These are phyloP conservation scores for Chymomyza amoena DNA, from an alignment of 2,888 invertebrate genomes.

Conservation along the genomic window DNA sequence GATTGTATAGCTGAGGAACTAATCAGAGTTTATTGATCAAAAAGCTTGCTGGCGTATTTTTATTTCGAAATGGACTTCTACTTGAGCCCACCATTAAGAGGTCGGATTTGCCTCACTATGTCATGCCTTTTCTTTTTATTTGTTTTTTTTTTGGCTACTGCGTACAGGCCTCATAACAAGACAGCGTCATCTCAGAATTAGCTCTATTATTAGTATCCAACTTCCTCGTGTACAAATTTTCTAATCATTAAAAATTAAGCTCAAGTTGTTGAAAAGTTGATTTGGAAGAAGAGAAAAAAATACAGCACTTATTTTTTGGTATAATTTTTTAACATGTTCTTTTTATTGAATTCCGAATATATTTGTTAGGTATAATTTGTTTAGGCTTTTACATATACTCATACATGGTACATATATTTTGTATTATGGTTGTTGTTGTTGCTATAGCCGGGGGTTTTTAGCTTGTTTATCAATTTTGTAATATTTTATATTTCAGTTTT, in stretches of 20 bases:
- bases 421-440: not conserved
- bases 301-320: conserved; percentile 30
- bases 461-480: not conserved
- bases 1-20: too few relatives aligned
- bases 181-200: conserved; percentile 22
- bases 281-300: conserved; percentile 18
- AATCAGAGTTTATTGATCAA: too few relatives aligned
- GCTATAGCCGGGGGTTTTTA: not conserved
- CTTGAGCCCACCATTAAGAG: too few relatives aligned
- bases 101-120: too few relatives aligned
- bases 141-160: too few relatives aligned
- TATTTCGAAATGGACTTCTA: too few relatives aligned
- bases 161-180: too few relatives aligned
- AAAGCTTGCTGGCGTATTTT: too few relatives aligned
- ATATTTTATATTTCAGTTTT: not conserved
- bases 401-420: not conserved
- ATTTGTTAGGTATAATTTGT: conserved; percentile 59
- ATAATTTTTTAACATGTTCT: conserved; percentile 62
- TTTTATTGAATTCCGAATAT: conserved; percentile 72
- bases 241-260: conserved; percentile 64
- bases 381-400: conserved; percentile 44
- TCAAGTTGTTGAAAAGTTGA: conserved; percentile 21
- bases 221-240: conserved; percentile 59
- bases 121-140: too few relatives aligned
- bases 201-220: conserved; percentile 17